Evolutionary conservation across 2,113 vertebrate species (phyloP).

Genomic region (Triplophysa rosa): DNA sequence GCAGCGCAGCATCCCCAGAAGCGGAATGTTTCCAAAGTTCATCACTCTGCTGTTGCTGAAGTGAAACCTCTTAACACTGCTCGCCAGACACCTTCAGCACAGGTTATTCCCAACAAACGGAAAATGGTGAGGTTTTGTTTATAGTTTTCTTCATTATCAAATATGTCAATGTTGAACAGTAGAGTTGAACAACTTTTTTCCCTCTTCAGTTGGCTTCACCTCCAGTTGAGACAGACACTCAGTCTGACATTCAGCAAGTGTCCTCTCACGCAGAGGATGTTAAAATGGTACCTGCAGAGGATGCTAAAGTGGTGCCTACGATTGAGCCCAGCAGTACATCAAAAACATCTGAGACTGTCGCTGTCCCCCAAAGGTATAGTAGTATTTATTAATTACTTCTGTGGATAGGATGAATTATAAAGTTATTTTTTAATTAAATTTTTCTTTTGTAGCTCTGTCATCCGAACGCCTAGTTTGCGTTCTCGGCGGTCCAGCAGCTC

Average conservation of each 20-base stretch:
- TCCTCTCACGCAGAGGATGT: not conserved
- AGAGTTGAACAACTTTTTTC: not conserved
- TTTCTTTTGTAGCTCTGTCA: conserved; percentile 58
- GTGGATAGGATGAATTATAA: not conserved
- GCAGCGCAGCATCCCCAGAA: conserved; percentile 72
- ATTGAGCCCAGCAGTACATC: not conserved
- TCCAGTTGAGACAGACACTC: not conserved
- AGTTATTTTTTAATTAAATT: not conserved
- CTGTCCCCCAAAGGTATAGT: conserved; percentile 41
- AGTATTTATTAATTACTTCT: not conserved
- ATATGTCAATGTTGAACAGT: not conserved
- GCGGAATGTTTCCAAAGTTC: conserved; percentile 68
- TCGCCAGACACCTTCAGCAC: conserved; percentile 19
- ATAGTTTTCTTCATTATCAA: too few relatives aligned
- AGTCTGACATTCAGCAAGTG: not conserved
- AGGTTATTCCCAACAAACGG: conserved; percentile 39
- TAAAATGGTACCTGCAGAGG: not conserved
- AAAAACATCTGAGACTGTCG: not conserved
- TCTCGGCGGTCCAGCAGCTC: conserved; percentile 73
- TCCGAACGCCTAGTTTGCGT: conserved; percentile 64
- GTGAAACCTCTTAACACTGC: conserved; percentile 81
- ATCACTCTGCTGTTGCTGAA: conserved; percentile 80
- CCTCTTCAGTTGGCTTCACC: not conserved
- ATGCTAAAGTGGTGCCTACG: not conserved
- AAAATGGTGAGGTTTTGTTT: conserved; percentile 47